Evolutionary conservation across 1,140 invertebrate species (phyloP).

Genomic region (Papilio glaucus): DNA sequence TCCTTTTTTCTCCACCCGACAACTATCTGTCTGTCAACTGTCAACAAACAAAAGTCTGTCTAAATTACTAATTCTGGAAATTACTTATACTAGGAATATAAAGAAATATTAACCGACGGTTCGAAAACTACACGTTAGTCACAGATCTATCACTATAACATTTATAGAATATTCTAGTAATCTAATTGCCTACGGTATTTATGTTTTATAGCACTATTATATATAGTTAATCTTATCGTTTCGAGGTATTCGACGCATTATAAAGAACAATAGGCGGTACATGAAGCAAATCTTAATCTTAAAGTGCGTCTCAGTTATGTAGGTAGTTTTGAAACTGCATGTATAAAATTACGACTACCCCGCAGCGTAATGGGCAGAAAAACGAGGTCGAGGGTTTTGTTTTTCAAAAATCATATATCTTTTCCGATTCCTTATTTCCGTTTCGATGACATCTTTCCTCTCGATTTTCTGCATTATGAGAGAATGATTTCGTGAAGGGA

Average conservation of each 20-base stretch:
- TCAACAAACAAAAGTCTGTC: too few relatives aligned
- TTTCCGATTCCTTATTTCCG: too few relatives aligned
- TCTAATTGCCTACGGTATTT: not conserved
- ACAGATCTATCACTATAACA: not conserved
- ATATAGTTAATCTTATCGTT: slow-evolving; percentile 15
- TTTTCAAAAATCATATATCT: too few relatives aligned
- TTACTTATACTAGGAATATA: too few relatives aligned
- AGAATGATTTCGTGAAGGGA: too few relatives aligned
- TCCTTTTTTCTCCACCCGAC: too few relatives aligned
- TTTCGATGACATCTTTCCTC: too few relatives aligned
- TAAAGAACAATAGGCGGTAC: slow-evolving; percentile 14
- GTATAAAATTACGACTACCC: not conserved
- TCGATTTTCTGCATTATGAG: too few relatives aligned
- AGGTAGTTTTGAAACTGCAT: not conserved
- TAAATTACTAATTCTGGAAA: too few relatives aligned
- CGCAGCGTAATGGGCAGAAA: slow-evolving; percentile 3
- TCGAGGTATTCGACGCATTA: not conserved
- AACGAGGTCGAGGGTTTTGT: too few relatives aligned
- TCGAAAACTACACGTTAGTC: not conserved
- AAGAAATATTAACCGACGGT: not conserved
- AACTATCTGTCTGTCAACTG: too few relatives aligned
- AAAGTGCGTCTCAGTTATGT: not conserved
- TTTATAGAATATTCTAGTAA: not conserved
- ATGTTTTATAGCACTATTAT: slow-evolving; percentile 3
- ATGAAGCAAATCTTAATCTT: not conserved